Evolutionary conservation across 2,113 vertebrate genomes (phyloP).

Genomic region (Campylomormyrus numenius): DNA sequence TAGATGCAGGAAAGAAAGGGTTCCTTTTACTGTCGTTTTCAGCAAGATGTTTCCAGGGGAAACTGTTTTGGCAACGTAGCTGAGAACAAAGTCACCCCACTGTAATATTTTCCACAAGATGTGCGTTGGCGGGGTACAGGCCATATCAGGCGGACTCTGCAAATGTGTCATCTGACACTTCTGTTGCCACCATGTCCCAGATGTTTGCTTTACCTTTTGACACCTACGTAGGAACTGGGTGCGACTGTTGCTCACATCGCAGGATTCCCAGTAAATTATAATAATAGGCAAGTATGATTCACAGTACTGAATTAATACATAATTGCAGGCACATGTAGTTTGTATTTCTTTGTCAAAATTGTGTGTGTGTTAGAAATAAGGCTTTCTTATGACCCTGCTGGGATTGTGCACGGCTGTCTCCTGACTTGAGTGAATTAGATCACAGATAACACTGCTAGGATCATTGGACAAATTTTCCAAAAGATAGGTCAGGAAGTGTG

Average conservation of each 20-base stretch:
- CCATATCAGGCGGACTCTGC: not conserved
- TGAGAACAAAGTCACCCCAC: conserved; percentile 1
- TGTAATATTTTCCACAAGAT: not conserved
- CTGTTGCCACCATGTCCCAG: not conserved
- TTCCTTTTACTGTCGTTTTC: conserved; percentile 3
- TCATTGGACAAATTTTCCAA: not conserved
- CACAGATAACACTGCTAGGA: not conserved
- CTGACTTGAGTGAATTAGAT: not conserved
- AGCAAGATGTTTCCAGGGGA: conserved; percentile 12
- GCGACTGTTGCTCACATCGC: not conserved
- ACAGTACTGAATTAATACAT: not conserved
- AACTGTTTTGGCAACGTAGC: conserved; percentile 10
- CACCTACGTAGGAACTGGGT: not conserved
- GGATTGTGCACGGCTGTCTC: not conserved
- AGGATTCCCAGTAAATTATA: not conserved
- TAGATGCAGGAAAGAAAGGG: not conserved
- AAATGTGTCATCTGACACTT: not conserved
- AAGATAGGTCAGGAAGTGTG: not conserved
- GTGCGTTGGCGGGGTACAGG: not conserved
- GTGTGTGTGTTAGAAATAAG: not conserved
- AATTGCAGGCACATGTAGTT: not conserved
- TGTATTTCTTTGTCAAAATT: not conserved
- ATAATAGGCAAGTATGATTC: not conserved
- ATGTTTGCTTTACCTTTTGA: not conserved
- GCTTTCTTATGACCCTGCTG: not conserved